Evolutionary conservation across 2,888 invertebrate genomes (phyloP), one percentile per base, ranked within the genome.

Genomic region (Drosophila tripunctata): DNA sequence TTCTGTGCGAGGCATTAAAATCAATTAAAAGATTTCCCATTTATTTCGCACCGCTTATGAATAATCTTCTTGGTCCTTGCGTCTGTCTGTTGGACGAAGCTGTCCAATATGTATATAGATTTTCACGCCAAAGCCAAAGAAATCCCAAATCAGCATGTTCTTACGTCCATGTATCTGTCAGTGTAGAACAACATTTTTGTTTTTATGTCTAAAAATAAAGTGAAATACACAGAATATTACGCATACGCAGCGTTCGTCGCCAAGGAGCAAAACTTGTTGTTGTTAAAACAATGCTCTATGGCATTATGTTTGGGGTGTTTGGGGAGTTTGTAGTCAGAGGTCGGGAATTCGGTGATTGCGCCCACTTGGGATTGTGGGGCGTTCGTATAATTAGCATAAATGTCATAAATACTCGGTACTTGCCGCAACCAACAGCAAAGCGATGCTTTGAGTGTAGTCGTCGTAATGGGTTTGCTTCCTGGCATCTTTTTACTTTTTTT

Each of bases 371-470:
- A 52, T 54, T 36, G 43, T 31, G 12, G 48, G 76, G 70, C 67
- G 65, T 69, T 69, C 41, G 68, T 67, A 76, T 83, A 81, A 85
- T 83, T 81, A 81, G 67, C 86, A 86, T 81, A 79, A 79, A 79
- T 65, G 63, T 66, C 57, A 80, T 74, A 83, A 83, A 81, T 83
- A 69, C 74, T 71, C 51, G 17, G 41, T 56, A 41, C 45, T 36
- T 24, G 17, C 40, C 31, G 31, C 54, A n/a, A 40, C 60, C 56
- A 57, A 48, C 2, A 24, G 21, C 21, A 41, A 36, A 17, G 60
- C 63, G 83, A 61, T 57, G 67, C 58, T 70, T 70, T 63, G 57
- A 65, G 58, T 51, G 43, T 50, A 36, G 36, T 27, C 31, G 36
- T 27, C 31, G 36, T 40, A 47, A 67, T 63, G 62, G 51, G 36